Percentiles rank a stretch among this genome's conserved stretches.
Conservation (phyloP, 2,113 vertebrate species). For the Dermatemys mawii region DNA sequence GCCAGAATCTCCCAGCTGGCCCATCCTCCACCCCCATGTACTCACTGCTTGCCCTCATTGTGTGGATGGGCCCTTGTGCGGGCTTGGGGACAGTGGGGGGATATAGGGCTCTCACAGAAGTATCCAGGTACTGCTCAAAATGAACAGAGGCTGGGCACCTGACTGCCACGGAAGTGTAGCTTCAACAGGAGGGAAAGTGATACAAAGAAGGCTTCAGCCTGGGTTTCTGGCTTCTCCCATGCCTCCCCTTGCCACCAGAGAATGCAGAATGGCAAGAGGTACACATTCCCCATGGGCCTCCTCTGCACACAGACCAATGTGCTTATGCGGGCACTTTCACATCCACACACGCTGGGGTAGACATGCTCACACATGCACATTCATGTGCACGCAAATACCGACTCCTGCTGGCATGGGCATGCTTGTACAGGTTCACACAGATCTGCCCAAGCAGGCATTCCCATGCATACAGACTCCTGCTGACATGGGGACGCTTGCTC, state of each 20-base stretch:
- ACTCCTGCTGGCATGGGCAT: neutral
- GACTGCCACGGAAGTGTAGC: neutral
- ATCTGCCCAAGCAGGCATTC: neutral
- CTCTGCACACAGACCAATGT: neutral
- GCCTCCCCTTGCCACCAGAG: accelerated
- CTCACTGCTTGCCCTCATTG: neutral
- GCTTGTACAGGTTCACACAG: neutral
- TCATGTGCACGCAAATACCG: neutral
- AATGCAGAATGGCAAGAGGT: accelerated
- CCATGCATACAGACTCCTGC: neutral
- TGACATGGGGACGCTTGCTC: neutral
- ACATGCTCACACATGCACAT: accelerated
- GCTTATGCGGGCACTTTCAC: neutral
- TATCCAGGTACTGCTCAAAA: accelerated
- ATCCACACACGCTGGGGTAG: accelerated
- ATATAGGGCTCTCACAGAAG: neutral
- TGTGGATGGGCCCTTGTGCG: neutral
- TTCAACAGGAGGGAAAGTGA: neutral
- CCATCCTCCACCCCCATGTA: neutral
- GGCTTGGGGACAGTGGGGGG: accelerated
- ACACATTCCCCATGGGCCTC: neutral
- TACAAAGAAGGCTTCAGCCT: neutral
- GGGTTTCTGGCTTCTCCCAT: neutral
- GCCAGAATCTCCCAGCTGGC: neutral
- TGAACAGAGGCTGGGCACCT: neutral